Evolutionary conservation across 92 coral and sea anemone species (phyloP).

Genomic region (Nematostella vectensis): DNA sequence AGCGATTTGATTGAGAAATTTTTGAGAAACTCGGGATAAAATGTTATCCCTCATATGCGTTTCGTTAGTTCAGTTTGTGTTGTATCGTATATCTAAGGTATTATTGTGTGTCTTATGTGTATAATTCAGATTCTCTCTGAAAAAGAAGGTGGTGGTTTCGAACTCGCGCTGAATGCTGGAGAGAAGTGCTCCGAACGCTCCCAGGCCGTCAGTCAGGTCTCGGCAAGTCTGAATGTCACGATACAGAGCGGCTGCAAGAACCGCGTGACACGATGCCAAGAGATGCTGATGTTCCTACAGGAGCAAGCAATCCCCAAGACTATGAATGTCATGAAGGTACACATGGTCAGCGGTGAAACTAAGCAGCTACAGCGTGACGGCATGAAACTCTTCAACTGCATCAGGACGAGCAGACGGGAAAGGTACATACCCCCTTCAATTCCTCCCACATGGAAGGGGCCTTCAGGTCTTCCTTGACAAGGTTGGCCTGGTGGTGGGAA

Average conservation of each 20-base stretch:
- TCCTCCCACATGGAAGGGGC: too few relatives aligned
- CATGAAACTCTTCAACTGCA: slow-evolving; percentile 46
- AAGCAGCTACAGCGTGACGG: slow-evolving; percentile 27
- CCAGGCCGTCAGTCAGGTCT: slow-evolving; percentile 30
- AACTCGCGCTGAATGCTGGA: slow-evolving; percentile 28
- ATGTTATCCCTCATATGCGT: too few relatives aligned
- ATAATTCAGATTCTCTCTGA: slow-evolving; percentile 17
- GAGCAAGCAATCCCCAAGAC: slow-evolving; percentile 79
- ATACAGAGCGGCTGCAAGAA: slow-evolving; percentile 35
- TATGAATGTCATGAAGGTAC: slow-evolving; percentile 40
- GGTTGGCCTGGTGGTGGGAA: too few relatives aligned
- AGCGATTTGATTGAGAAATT: too few relatives aligned
- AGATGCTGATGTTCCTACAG: slow-evolving; percentile 51
- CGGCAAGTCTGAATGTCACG: slow-evolving; percentile 50
- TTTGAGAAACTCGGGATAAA: too few relatives aligned
- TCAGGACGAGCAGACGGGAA: slow-evolving; percentile 43
- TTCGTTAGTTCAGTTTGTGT: too few relatives aligned
- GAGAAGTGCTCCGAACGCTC: slow-evolving; percentile 28
- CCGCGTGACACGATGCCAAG: slow-evolving; percentile 51
- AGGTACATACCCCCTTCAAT: slow-evolving; percentile 50
- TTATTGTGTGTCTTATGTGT: too few relatives aligned
- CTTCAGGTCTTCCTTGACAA: too few relatives aligned
- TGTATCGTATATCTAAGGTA: too few relatives aligned
- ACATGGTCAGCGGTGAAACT: slow-evolving; percentile 33
- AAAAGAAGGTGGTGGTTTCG: slow-evolving; percentile 36